These are phyloP conservation scores for Fulmarus glacialis DNA, from an alignment of 2,113 vertebrate genomes.

Conservation along the genomic window DNA sequence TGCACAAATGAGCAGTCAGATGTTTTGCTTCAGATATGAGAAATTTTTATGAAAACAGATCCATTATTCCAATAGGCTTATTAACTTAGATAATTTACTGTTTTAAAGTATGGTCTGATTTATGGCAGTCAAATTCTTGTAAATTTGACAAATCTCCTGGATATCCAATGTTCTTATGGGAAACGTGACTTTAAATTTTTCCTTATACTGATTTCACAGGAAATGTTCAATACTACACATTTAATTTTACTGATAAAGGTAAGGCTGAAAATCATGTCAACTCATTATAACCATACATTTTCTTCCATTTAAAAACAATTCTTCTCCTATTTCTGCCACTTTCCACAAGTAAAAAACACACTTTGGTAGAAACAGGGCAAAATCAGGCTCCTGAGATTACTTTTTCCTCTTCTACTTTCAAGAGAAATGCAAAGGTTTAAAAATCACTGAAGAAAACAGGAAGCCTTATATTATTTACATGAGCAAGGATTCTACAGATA, in stretches of 20 bases:
- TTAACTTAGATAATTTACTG: neutral
- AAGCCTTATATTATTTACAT: neutral
- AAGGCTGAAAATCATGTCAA: neutral
- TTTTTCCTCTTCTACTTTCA: neutral
- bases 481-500: neutral
- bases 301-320: neutral
- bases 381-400: neutral
- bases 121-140: neutral
- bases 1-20: neutral
- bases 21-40: neutral
- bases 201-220: neutral
- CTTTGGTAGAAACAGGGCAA: neutral
- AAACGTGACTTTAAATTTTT: neutral
- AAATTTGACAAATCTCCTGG: neutral
- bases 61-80: neutral
- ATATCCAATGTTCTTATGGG: neutral
- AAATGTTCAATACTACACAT: neutral
- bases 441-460: neutral
- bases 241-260: neutral
- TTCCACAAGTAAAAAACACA: neutral
- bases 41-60: neutral
- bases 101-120: neutral
- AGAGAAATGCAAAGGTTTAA: neutral
- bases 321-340: neutral
- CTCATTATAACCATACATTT: neutral